Percentiles rank a stretch among this genome's conserved stretches.
Conservation (phyloP, 2,797 vertebrate species). For the Melanotaenia trifasciata region DNA sequence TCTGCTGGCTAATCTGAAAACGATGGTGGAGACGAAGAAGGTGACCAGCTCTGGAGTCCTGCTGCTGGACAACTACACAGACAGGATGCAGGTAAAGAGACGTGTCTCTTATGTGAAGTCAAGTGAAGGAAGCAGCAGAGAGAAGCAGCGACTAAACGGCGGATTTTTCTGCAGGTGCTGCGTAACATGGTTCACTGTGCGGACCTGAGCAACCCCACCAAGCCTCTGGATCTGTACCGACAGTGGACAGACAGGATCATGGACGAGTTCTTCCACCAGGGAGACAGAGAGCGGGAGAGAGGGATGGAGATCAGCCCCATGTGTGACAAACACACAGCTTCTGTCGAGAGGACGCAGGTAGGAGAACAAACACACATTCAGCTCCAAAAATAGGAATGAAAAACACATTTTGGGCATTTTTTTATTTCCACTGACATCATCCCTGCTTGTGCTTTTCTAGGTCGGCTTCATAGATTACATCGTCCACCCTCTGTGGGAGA, state of each 20-base stretch:
- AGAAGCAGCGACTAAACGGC: neutral
- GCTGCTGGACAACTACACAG: constrained; percentile 96
- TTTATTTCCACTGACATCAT: constrained; percentile 14
- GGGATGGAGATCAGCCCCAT: constrained; percentile 99
- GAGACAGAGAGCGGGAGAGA: constrained; percentile 93
- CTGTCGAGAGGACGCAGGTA: constrained; percentile 98
- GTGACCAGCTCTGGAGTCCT: constrained; percentile 98
- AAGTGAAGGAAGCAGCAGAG: neutral
- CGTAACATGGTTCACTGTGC: constrained; percentile 99
- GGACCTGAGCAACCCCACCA: constrained; percentile 97
- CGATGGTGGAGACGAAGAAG: constrained; percentile 99
- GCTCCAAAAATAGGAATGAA: neutral
- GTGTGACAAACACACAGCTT: constrained; percentile 98
- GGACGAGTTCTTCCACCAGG: constrained; percentile 99
- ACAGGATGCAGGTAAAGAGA: constrained; percentile 93
- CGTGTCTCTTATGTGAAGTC: neutral
- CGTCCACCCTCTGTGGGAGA: constrained; percentile 98
- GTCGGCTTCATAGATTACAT: constrained; percentile 99
- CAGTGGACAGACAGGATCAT: constrained; percentile 99
- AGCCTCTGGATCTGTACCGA: constrained; percentile 94
- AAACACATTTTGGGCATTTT: neutral
- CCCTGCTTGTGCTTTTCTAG: constrained; percentile 67
- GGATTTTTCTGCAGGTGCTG: constrained; percentile 86
- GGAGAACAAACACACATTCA: constrained; percentile 14
- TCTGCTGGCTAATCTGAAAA: constrained; percentile 95